phyloP scores from a whole-genome alignment of 2,113 vertebrate species.

The Rhipidura dahli region DNA sequence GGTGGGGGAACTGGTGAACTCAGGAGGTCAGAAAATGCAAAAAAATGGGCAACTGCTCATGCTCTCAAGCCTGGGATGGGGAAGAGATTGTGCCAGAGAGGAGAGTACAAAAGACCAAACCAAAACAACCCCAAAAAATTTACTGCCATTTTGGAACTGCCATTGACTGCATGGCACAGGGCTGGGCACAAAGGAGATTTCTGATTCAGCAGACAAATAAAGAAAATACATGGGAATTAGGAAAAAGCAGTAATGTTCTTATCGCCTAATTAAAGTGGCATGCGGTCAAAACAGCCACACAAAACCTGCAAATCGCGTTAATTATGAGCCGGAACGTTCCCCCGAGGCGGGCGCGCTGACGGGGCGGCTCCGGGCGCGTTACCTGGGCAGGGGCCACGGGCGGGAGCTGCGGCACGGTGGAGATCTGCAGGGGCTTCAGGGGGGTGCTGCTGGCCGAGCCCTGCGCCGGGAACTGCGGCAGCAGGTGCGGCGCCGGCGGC shows the following conservation, averaged over 20 bases:
- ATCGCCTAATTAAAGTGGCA: background rate
- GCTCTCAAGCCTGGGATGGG: background rate
- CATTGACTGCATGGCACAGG: background rate
- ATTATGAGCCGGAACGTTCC: background rate
- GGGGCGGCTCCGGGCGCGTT: background rate
- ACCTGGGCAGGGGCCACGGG: constrained; percentile 80
- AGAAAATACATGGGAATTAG: background rate
- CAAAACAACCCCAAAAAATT: background rate
- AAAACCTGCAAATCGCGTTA: background rate
- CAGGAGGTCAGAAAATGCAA: background rate
- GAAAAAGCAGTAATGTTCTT: background rate
- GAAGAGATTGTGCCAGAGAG: background rate
- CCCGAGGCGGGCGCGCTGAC: accelerated
- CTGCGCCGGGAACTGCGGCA: constrained; percentile 70
- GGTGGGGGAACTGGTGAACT: background rate
- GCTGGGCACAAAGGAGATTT: background rate
- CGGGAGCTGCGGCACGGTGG: constrained; percentile 69
- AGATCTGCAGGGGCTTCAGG: constrained; percentile 82
- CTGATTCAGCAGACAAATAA: background rate
- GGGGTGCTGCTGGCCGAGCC: constrained; percentile 52
- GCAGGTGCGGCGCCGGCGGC: constrained; percentile 62
- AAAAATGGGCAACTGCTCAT: background rate
- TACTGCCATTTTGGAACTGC: background rate
- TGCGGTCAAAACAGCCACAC: background rate
- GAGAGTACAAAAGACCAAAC: background rate